These are phyloP conservation scores for Lemur catta DNA, from an alignment of 2,797 vertebrate species.

Conservation along the genomic window DNA sequence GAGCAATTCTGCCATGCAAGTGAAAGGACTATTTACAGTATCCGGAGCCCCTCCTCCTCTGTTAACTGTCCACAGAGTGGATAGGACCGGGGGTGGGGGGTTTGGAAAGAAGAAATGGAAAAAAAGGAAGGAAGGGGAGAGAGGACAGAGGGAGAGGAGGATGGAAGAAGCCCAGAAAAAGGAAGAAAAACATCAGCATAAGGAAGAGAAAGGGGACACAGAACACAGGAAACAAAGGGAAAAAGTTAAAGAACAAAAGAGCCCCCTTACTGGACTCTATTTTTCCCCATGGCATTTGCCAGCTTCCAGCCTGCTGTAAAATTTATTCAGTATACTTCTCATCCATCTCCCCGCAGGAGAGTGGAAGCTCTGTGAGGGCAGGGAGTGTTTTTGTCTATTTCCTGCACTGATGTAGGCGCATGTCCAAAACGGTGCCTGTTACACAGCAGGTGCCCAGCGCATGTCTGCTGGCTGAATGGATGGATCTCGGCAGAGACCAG, in stretches of 20 bases:
- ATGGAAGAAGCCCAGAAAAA: not conserved
- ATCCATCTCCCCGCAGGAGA: not conserved
- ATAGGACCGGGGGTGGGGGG: not conserved
- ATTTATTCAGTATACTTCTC: not conserved
- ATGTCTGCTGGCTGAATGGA: not conserved
- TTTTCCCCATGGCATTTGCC: not conserved
- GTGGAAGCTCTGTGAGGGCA: not conserved
- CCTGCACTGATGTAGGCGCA: not conserved
- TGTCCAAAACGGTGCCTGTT: not conserved
- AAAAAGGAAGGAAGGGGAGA: not conserved
- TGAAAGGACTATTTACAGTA: constrained; percentile 88
- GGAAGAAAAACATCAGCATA: not conserved
- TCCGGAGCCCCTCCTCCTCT: constrained; percentile 81
- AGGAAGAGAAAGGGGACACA: not conserved
- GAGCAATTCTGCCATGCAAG: constrained; percentile 95
- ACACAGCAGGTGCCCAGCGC: not conserved
- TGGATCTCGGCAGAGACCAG: no score
- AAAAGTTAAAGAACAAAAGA: not conserved
- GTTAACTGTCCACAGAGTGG: constrained; percentile 72
- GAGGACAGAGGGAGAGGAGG: not conserved
- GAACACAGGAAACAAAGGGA: no score
- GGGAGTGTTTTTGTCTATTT: not conserved
- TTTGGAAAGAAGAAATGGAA: not conserved
- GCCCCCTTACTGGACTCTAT: not conserved
- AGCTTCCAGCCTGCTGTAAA: not conserved